Base-by-base conservation (phyloP, 2,797 vertebrate genomes). In the Tolypeutes matacus region DNA sequence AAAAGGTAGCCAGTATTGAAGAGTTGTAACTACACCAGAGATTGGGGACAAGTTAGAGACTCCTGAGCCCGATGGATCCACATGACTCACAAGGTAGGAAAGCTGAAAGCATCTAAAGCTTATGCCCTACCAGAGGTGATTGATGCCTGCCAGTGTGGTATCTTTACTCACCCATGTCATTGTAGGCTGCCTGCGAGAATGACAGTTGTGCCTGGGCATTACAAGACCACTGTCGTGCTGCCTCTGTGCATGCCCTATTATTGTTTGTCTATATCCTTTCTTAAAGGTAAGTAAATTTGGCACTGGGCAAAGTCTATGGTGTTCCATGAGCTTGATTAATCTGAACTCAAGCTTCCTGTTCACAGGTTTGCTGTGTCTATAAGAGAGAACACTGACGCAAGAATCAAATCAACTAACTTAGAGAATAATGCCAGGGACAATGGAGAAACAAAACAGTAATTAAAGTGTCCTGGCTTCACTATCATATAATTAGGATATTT, bases 241-340 rank as follows among this genome's bases (percentile, higher is more conserved):
- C n/a, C 42, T 13, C n/a, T 9, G 0, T 31, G 20, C 21, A 6
- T 15, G 12, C 12, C n/a, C 18, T 29, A 13, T 53, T 27, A 8
- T 46, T 82, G 25, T 5, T 18, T 29, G 3, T 31, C 8, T 25
- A 72, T 65, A 14, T 92, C 72, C 9, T 86, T 65, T 60, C n/a
- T 64, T 49, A 77, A 84, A 60, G 65, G 6, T 2, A 69, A 10
- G 27, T 36, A 27, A 81, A 81, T 5, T 8, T 34, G 8, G 20
- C 10, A 18, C 1, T 56, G 4, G 17, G 3, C 10, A 6, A 20
- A 53, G 18, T 20, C n/a, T 39, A 0, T 14, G 6, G 5, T 23
- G 27, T 70, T 8, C 75, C 23, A 20, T 25, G 81, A 8, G 12
- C 39, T 69, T 65, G 36, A 60, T 1, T 46, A 31, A 0, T 15